Evolutionary conservation across 2,797 vertebrate genomes (phyloP).

Genomic region (Gobio occitaniae): DNA sequence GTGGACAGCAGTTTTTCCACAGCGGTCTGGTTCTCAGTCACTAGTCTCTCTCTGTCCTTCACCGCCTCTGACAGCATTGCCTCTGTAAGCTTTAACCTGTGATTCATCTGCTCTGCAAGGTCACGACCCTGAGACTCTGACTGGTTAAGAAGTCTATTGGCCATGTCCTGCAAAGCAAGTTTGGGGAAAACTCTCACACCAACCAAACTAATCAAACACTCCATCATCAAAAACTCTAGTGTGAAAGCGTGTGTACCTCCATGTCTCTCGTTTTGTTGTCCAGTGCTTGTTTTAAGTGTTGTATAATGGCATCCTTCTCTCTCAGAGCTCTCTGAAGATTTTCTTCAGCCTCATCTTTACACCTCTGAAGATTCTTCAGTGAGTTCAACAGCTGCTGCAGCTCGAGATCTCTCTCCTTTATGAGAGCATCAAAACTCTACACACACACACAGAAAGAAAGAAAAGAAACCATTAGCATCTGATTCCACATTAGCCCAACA

Average conservation of each 20-base stretch:
- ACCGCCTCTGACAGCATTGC: constrained; percentile 79
- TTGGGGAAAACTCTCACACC: not conserved
- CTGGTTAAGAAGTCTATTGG: constrained; percentile 72
- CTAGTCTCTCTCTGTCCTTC: constrained; percentile 79
- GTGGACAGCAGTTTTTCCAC: constrained; percentile 80
- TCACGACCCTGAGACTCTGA: constrained; percentile 73
- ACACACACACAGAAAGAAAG: constrained; percentile 20
- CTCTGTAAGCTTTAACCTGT: constrained; percentile 82
- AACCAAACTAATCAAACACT: not conserved
- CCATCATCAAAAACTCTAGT: not conserved
- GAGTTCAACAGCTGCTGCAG: constrained; percentile 84
- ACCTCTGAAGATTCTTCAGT: constrained; percentile 81
- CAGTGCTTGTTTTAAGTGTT: constrained; percentile 81
- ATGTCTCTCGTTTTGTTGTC: constrained; percentile 82
- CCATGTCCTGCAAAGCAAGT: constrained; percentile 73
- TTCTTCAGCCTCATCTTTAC: constrained; percentile 83
- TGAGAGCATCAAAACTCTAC: constrained; percentile 83
- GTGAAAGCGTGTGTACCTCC: constrained; percentile 74
- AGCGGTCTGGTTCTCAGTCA: constrained; percentile 79
- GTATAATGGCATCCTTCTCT: constrained; percentile 83
- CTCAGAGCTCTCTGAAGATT: constrained; percentile 81
- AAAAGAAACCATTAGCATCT: not conserved
- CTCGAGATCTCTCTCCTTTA: constrained; percentile 87
- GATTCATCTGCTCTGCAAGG: constrained; percentile 79
- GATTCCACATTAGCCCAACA: not conserved